Evolutionary conservation across 2,113 vertebrate genomes (phyloP), one percentile per base, ranked within the genome.

Genomic region (Butorides virescens): DNA sequence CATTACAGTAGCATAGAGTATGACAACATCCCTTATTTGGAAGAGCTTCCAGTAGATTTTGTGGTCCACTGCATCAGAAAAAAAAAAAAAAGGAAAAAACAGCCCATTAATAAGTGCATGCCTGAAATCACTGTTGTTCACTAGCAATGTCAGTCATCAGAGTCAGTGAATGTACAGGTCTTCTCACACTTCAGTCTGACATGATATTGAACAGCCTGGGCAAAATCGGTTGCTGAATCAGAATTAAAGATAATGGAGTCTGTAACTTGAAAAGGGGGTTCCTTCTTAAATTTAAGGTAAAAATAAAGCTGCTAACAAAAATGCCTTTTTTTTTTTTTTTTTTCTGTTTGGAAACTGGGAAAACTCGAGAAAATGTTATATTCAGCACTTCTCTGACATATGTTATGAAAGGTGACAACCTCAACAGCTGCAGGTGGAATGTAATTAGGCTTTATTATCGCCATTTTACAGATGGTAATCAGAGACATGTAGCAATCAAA

Each of bases 401-500:
- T 25, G 42, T 79, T 85, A 32, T 79, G 65, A 92, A 92, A 92
- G 80, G 93, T 95, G 89, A 87, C 83, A 93, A 91, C 76, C 86
- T 93, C 76, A 86, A 59, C 56, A 93, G 42, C 94, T 95, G 83
- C 81, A 93, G 87, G 88, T 90, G 86, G 62, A 75, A 72, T 49
- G 37, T 61, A 95, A 92, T 92, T 92, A 92, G 53, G 30, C 47
- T 82, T 96, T 85, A 90, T 92, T 95, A 95, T 93, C 56, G 49
- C 29, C 32, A 36, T 75, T 95, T 91, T 96, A 84, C 87, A 91
- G 56, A 78, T 52, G 30, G 77, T 29, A 91, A 2, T 77, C 47
- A 93, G 73, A 87, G 70, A 91, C 19, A 84, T 53, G 84, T 10
- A 87, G 56, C 76, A 92, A 89, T 87, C 70, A 86, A 92, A 94